Conservation (phyloP, 2,113 vertebrate species). For the Neoarius graeffei region DNA sequence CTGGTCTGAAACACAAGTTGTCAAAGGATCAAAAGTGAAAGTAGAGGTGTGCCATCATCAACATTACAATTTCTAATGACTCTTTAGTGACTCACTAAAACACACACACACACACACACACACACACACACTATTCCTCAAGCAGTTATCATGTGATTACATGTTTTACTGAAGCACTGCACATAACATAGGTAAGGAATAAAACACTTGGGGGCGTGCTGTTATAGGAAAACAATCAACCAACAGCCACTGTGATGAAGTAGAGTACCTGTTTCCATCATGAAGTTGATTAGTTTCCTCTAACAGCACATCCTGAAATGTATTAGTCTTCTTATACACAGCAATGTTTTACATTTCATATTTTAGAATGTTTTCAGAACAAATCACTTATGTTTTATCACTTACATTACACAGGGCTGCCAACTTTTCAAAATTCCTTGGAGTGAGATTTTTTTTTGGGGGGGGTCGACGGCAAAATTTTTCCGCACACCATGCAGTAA, state of each 20-base stretch:
- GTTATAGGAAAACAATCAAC: neutral
- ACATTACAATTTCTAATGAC: neutral
- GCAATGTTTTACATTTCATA: neutral
- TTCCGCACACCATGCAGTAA: no score
- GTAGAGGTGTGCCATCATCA: neutral
- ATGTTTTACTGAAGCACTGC: neutral
- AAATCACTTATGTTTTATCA: no score
- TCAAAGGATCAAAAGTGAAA: neutral
- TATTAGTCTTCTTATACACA: neutral
- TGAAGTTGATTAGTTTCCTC: neutral
- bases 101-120: slow-evolving; percentile 1
- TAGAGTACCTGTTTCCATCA: neutral
- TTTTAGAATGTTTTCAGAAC: no score
- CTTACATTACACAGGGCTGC: no score
- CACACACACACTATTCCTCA: neutral
- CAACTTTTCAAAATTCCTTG: no score
- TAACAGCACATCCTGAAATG: neutral
- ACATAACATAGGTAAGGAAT: neutral
- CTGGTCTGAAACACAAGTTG: neutral
- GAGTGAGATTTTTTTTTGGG: no score
- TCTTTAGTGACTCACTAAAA: neutral
- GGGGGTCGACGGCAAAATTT: no score
- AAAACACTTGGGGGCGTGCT: neutral
- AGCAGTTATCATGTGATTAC: neutral
- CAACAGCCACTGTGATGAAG: neutral